phyloP scores from a whole-genome alignment of 1,140 invertebrate genomes.

The Amyelois transitella region DNA sequence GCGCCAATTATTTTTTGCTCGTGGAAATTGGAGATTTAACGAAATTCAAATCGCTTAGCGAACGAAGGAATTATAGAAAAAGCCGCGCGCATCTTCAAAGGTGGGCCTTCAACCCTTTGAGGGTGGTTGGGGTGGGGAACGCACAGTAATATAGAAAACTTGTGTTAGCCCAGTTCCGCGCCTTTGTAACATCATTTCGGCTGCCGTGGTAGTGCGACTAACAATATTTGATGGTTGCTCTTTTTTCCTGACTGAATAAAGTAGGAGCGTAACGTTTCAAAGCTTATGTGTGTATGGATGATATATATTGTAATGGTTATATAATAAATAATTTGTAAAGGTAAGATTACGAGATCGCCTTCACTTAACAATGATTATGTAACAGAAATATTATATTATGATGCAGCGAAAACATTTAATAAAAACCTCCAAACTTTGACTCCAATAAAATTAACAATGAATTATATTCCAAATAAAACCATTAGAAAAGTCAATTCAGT shows the following conservation, averaged over 20 bases:
- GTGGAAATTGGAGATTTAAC: slow-evolving; percentile 67
- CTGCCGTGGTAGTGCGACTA: slow-evolving; percentile 33
- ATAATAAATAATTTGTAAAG: slow-evolving; percentile 5
- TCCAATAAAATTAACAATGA: too few relatives aligned
- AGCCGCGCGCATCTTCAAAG: slow-evolving; percentile 68
- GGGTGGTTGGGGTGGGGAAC: slow-evolving; percentile 36
- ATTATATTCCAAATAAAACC: too few relatives aligned
- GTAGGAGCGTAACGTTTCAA: not conserved
- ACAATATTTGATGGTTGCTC: slow-evolving; percentile 26
- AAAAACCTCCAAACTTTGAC: too few relatives aligned
- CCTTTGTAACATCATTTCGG: slow-evolving; percentile 74
- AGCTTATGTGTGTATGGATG: too few relatives aligned
- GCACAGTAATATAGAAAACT: slow-evolving; percentile 72
- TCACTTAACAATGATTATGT: too few relatives aligned
- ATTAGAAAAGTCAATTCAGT: too few relatives aligned
- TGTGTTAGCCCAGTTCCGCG: slow-evolving; percentile 72
- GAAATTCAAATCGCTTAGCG: slow-evolving; percentile 71
- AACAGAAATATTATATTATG: too few relatives aligned
- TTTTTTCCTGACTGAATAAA: too few relatives aligned
- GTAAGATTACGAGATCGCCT: too few relatives aligned
- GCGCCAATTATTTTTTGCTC: slow-evolving; percentile 68
- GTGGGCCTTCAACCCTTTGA: slow-evolving; percentile 60
- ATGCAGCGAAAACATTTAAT: too few relatives aligned
- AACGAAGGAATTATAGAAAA: slow-evolving; percentile 68
- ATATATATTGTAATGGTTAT: not conserved